Evolutionary conservation across 2,888 invertebrate species (phyloP).

Genomic region (Alloplasta piceator): DNA sequence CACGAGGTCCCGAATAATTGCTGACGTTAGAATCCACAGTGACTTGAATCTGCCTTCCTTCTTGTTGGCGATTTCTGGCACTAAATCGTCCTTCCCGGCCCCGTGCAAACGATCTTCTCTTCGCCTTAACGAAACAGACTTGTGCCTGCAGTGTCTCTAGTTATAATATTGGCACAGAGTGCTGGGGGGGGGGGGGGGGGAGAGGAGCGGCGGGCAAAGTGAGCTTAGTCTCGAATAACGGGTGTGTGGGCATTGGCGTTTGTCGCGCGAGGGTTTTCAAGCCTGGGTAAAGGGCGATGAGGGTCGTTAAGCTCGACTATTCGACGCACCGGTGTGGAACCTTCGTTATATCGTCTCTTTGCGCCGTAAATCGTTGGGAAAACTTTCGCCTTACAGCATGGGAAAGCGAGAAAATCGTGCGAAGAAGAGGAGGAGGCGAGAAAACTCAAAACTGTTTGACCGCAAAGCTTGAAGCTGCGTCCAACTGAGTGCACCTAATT

Average conservation of each 20-base stretch:
- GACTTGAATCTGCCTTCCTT: not conserved
- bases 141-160: not conserved
- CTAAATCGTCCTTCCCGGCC: not conserved
- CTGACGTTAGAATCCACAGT: not conserved
- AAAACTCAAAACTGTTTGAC: too few species aligned
- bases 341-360: too few species aligned
- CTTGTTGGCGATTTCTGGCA: not conserved
- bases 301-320: not conserved
- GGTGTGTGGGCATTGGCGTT: not conserved
- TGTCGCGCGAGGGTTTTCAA: not conserved
- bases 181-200: too few species aligned
- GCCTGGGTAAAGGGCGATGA: not conserved
- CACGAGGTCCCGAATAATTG: slow-evolving; percentile 15
- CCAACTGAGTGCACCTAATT: too few species aligned
- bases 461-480: too few species aligned
- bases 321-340: not conserved
- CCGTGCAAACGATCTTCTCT: not conserved
- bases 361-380: not conserved
- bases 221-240: not conserved
- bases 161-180: not conserved
- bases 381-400: not conserved
- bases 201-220: not conserved
- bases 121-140: not conserved
- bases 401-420: slow-evolving; percentile 3
- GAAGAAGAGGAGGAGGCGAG: too few species aligned